Evolutionary conservation across 2,888 invertebrate genomes (phyloP).

Genomic region (Metacarcinus magister): DNA sequence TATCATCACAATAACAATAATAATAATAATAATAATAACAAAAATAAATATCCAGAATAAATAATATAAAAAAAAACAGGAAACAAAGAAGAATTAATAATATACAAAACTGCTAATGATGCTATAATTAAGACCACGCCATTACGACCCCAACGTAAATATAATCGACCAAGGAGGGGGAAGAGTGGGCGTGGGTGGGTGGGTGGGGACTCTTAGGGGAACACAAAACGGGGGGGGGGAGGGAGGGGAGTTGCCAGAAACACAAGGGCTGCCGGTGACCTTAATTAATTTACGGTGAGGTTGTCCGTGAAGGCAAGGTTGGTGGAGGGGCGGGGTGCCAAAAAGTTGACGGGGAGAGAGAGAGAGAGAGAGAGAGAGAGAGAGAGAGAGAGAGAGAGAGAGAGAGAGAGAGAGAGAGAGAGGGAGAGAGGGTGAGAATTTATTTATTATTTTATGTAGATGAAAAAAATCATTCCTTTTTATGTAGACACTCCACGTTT

Average conservation of each 20-base stretch:
- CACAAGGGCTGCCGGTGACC: constrained; percentile 17
- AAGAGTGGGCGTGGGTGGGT: background rate
- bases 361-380: background rate
- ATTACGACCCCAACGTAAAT: too few relatives aligned
- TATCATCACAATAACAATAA: background rate
- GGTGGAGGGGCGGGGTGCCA: background rate
- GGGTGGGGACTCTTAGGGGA: background rate
- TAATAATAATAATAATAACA: background rate
- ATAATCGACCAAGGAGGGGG: background rate
- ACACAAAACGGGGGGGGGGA: background rate
- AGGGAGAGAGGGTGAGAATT: background rate
- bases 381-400: constrained; percentile 23
- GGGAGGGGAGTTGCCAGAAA: constrained; percentile 7
- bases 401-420: constrained; percentile 15
- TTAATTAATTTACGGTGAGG: constrained; percentile 38
- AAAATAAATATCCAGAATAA: too few relatives aligned
- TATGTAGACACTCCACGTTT: background rate
- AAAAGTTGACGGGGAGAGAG: background rate
- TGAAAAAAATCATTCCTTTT: background rate
- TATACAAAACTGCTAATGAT: too few relatives aligned
- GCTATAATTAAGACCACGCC: too few relatives aligned
- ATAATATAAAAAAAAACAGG: background rate
- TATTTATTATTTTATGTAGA: background rate
- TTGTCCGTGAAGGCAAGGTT: constrained; percentile 8
- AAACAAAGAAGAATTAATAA: too few relatives aligned